These are phyloP conservation scores for Fundulus diaphanus DNA, from an alignment of 2,797 vertebrate species.

Conservation along the genomic window DNA sequence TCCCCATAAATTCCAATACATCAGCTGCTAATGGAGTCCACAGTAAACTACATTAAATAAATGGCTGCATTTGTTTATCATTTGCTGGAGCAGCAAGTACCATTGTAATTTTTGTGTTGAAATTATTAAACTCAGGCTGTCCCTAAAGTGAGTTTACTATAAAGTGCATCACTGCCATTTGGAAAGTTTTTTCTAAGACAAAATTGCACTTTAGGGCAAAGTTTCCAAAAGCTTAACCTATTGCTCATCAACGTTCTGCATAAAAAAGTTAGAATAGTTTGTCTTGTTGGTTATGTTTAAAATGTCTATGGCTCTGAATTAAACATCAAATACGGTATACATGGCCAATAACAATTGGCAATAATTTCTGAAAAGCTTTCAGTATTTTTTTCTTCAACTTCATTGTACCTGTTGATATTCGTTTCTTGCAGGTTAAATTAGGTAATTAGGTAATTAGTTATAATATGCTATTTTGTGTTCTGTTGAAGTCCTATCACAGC, in stretches of 20 bases:
- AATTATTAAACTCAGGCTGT: not conserved
- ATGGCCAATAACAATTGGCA: no score
- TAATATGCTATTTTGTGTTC: no score
- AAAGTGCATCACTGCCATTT: not conserved
- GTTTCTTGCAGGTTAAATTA: no score
- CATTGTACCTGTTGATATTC: no score
- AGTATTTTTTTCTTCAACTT: no score
- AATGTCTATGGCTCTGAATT: not conserved
- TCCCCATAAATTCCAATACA: not conserved
- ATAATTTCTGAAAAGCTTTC: no score
- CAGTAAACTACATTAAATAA: constrained; percentile 13
- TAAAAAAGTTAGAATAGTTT: not conserved
- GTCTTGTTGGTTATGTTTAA: not conserved
- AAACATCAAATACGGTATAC: no score
- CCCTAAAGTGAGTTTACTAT: not conserved
- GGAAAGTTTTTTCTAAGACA: constrained; percentile 2
- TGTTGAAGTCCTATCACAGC: no score
- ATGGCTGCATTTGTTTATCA: constrained; percentile 8
- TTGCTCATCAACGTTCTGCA: not conserved
- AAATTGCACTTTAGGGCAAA: not conserved
- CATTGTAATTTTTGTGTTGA: not conserved
- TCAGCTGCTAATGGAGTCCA: constrained; percentile 17
- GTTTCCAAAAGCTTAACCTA: not conserved
- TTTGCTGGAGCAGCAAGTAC: not conserved
- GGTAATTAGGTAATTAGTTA: no score